Evolutionary conservation across 2,113 vertebrate genomes (phyloP).

Genomic region (Chionis minor): DNA sequence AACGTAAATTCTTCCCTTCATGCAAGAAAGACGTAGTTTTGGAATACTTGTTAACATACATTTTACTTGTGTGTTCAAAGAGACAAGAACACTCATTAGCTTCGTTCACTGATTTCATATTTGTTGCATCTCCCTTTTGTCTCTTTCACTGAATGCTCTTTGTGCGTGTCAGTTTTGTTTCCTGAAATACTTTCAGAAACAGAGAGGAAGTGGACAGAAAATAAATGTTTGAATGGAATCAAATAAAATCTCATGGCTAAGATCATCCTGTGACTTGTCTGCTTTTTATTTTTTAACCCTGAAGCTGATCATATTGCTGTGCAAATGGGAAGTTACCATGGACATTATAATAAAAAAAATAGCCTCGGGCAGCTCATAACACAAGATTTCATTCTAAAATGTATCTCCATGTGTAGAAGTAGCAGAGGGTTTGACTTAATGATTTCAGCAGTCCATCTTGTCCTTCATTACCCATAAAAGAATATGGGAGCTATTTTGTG

Average conservation of each 20-base stretch:
- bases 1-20: conserved; percentile 50
- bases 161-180: conserved; percentile 16
- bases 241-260: conserved; percentile 23
- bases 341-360: background rate
- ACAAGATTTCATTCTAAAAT: background rate
- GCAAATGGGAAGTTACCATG: background rate
- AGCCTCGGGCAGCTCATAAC: background rate
- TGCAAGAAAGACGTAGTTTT: background rate
- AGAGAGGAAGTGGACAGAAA: conserved; percentile 2
- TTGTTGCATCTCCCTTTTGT: background rate
- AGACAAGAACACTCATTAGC: background rate
- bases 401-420: background rate
- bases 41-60: background rate
- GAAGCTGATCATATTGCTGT: background rate
- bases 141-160: background rate
- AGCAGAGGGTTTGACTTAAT: background rate
- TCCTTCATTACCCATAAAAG: background rate
- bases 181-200: background rate
- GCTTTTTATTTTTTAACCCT: background rate
- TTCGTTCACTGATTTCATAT: background rate
- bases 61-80: background rate
- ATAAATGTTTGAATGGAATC: background rate
- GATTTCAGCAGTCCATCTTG: background rate
- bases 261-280: conserved; percentile 1
- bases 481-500: background rate